Base-by-base conservation (phyloP, 2,888 invertebrate genomes). In the Thereva nobilitata region DNA sequence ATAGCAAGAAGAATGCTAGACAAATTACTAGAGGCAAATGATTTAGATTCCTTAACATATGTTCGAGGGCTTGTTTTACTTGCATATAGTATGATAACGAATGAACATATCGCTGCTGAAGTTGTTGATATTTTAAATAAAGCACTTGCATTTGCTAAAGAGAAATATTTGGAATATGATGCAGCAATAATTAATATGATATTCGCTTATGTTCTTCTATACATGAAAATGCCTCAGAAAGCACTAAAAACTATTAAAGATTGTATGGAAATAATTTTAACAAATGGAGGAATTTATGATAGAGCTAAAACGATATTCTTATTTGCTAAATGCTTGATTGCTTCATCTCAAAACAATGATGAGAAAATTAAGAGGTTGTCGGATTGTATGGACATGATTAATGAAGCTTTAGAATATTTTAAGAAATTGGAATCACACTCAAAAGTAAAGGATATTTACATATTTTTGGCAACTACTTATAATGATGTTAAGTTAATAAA, bases 221-320 rank as follows among this genome's bases (percentile, higher is more conserved):
- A 75, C 40, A 86, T 93, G 84, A 89, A 88, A 23, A 86, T 92
- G 81, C 87, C 91, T 0, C 85, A 86, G 69, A 92, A 92, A 77
- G 92, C 93, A 0, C 79, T 92, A 66, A 83, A 84, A 70, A 82
- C 91, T 8, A 84, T 91, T 0, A 87, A 90, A 71, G 85, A 87
- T 78, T 86, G 89, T 65, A 84, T 92, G 74, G 86, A 89, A 5
- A 84, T 85, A 40, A 84, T 93, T 55, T 85, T 93, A 77, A 87
- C 92, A 0, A 91, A 94, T 75, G 94, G 94, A 1, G 90, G 91
- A 10, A 83, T 87, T 34, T 92, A 89, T 73, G 94, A 95, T 77
- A 86, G 89, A 75, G 93, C 90, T 1, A 86, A 91, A 80, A 89
- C 87, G 0, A 78, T 89, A 75, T 84, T 93, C 67, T 81, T 93